Conservation (phyloP, 2,888 invertebrate species). For the Megamerina dolium region DNA sequence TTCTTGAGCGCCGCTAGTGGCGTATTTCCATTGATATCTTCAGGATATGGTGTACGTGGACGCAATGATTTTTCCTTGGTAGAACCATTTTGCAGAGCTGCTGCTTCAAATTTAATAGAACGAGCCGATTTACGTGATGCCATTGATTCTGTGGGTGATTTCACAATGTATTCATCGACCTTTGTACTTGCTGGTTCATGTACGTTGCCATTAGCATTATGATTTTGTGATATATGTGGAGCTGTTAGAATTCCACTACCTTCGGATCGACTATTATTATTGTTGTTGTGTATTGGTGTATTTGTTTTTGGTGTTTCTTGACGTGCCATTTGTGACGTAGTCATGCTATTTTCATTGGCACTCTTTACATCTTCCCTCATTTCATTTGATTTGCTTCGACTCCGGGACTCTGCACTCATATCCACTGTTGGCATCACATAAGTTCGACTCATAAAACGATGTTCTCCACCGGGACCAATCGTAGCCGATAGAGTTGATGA, state of each 20-base stretch:
- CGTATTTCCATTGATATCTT: constrained; percentile 30
- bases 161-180: not conserved
- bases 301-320: constrained; percentile 23
- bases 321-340: constrained; percentile 5
- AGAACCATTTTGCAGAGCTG: constrained; percentile 16
- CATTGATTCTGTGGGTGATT: constrained; percentile 29
- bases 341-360: not conserved
- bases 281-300: constrained; percentile 18
- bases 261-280: not conserved
- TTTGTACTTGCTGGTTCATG: not conserved
- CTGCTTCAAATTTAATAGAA: constrained; percentile 29
- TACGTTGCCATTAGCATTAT: not conserved
- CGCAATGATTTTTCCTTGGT: constrained; percentile 30
- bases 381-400: constrained; percentile 21
- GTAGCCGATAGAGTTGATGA: constrained; percentile 33
- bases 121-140: constrained; percentile 27
- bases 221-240: too few species aligned
- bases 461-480: constrained; percentile 24
- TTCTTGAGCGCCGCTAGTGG: constrained; percentile 31
- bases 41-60: constrained; percentile 44
- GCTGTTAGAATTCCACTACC: not conserved
- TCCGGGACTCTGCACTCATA: constrained; percentile 25
- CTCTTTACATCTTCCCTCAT: not conserved
- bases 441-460: constrained; percentile 33
- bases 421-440: constrained; percentile 30